These are phyloP conservation scores for Cololabis saira DNA, from an alignment of 2,113 vertebrate species.

Conservation along the genomic window DNA sequence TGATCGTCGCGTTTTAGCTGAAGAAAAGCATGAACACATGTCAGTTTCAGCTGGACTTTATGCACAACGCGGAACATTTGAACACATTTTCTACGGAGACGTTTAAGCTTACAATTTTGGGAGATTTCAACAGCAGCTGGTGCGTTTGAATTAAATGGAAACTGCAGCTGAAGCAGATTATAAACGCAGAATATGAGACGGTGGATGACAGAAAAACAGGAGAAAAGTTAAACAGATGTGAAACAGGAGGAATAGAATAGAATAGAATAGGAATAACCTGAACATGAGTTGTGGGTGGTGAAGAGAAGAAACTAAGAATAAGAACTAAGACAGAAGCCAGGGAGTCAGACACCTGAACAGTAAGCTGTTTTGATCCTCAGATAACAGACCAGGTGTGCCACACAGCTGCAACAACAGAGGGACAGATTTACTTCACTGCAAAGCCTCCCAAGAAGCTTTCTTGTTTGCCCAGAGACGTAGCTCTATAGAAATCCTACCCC, in stretches of 20 bases:
- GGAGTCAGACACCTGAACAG: not conserved
- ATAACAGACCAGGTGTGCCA: slow-evolving; percentile 54
- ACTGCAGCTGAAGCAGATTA: not conserved
- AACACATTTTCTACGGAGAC: not conserved
- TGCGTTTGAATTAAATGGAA: slow-evolving; percentile 12
- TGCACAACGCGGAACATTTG: not conserved
- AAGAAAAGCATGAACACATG: not conserved
- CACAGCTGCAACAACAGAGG: slow-evolving; percentile 61
- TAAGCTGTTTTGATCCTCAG: slow-evolving; percentile 39
- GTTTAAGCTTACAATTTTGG: slow-evolving; percentile 10
- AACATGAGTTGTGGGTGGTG: not conserved
- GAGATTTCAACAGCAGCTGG: slow-evolving; percentile 14
- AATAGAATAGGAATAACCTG: not conserved
- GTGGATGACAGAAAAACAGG: not conserved
- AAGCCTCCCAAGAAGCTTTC: slow-evolving; percentile 44
- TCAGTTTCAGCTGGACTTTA: not conserved
- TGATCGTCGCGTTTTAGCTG: not conserved
- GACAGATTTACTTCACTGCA: slow-evolving; percentile 15
- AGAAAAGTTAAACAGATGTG: not conserved
- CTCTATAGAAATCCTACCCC: slow-evolving; percentile 5
- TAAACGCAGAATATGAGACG: too few species aligned
- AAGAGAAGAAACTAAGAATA: not conserved
- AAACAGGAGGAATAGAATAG: not conserved
- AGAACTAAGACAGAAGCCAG: not conserved
- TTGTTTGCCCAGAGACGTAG: slow-evolving; percentile 19